Evolutionary conservation across 2,113 vertebrate genomes (phyloP).

Genomic region (Malurus melanocephalus): DNA sequence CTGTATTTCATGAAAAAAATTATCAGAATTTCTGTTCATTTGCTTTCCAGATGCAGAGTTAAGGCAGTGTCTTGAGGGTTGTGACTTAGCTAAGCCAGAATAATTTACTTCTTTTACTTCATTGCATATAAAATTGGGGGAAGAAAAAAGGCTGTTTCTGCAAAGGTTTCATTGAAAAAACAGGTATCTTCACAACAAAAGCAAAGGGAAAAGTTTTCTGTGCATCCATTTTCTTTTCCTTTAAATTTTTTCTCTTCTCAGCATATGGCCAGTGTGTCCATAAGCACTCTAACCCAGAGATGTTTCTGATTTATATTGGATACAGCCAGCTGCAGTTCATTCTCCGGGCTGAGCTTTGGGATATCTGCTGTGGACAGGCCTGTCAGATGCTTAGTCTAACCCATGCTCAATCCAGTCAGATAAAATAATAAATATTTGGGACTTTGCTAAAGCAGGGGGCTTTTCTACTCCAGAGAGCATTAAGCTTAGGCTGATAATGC

Average conservation of each 20-base stretch:
- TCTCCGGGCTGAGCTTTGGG: background rate
- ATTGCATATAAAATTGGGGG: background rate
- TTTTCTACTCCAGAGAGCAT: background rate
- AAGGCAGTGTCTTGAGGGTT: conserved; percentile 13
- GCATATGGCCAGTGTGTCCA: background rate
- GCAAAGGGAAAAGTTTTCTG: background rate
- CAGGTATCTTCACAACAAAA: background rate
- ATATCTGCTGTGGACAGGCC: background rate
- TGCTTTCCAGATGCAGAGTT: conserved; percentile 25
- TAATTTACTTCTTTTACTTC: conserved; percentile 1
- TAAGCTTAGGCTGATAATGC: conserved; percentile 49
- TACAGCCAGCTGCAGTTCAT: background rate
- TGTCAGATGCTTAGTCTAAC: background rate
- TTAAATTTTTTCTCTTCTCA: background rate
- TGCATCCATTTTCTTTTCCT: background rate
- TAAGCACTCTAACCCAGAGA: background rate
- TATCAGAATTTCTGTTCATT: conserved; percentile 17
- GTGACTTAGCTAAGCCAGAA: background rate
- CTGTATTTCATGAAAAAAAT: conserved; percentile 13
- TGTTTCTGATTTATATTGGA: background rate
- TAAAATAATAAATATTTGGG: conserved; percentile 23
- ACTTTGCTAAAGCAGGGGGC: conserved; percentile 10
- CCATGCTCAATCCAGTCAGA: background rate
- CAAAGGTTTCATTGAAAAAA: background rate
- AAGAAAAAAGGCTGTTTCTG: background rate